A percentile compares a stretch with the other conserved stretches of the same genome.
Conservation (phyloP, 2,113 vertebrate species). For the Caretta caretta region DNA sequence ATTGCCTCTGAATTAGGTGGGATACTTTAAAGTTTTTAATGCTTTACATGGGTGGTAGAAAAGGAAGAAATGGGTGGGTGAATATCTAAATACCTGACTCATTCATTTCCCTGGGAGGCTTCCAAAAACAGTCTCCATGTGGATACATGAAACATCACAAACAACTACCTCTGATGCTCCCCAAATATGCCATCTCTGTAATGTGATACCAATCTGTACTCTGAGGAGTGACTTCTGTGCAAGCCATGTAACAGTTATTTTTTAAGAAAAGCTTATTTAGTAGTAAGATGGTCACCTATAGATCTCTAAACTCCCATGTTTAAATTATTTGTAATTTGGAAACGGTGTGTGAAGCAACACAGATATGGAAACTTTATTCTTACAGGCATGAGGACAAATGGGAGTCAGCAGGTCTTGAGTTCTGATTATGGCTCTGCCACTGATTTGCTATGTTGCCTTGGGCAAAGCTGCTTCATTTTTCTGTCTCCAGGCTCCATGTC, state of each 20-base stretch:
- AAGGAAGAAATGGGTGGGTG: accelerated
- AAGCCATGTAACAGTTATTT: not conserved
- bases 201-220: not conserved
- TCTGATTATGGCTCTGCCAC: not conserved
- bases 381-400: not conserved
- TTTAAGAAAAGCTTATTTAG: not conserved
- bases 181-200: not conserved
- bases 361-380: not conserved
- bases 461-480: not conserved
- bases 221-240: not conserved
- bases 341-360: not conserved
- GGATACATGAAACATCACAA: not conserved
- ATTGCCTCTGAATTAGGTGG: conserved; percentile 74
- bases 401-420: not conserved
- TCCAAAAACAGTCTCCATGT: not conserved
- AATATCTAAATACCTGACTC: accelerated
- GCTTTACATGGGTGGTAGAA: no score
- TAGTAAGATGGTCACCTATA: not conserved
- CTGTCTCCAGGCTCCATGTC: not conserved
- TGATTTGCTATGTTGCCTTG: not conserved
- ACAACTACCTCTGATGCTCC: not conserved
- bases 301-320: not conserved
- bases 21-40: accelerated
- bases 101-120: accelerated
- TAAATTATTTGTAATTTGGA: not conserved